phyloP scores from a whole-genome alignment of 2,888 invertebrate species.

The Dryocosmus kuriphilus region DNA sequence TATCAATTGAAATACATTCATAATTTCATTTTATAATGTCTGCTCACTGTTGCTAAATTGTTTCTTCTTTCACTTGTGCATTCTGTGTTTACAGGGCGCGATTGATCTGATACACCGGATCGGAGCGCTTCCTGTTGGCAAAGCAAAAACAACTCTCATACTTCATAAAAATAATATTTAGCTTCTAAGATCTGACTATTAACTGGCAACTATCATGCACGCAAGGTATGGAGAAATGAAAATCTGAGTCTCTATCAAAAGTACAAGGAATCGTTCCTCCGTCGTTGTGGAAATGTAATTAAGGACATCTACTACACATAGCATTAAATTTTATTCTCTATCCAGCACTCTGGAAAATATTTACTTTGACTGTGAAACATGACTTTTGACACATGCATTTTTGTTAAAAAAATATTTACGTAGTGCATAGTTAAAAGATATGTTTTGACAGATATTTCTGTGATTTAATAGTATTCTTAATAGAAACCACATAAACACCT shows the following conservation, averaged over 20 bases:
- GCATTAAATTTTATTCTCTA: neutral
- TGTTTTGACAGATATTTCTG: neutral
- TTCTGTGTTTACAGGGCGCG: conserved; percentile 62
- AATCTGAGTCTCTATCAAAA: conserved; percentile 19
- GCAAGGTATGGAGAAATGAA: conserved; percentile 65
- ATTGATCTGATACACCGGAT: conserved; percentile 56
- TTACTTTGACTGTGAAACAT: neutral
- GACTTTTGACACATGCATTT: neutral
- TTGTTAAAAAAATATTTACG: neutral
- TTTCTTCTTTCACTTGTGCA: conserved; percentile 51
- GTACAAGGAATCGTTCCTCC: conserved; percentile 10
- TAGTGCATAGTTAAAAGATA: no score
- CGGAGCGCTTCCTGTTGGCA: conserved; percentile 50
- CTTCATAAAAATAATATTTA: conserved; percentile 41
- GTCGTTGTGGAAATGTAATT: conserved; percentile 2
- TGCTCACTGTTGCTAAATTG: conserved; percentile 8
- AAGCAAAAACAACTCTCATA: conserved; percentile 40
- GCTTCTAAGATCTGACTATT: conserved; percentile 40
- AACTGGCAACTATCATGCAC: conserved; percentile 41
- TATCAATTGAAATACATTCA: neutral
- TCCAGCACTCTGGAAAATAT: no score
- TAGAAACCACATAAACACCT: neutral
- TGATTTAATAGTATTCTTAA: conserved; percentile 1
- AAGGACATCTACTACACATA: neutral
- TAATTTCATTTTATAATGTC: neutral